Percentiles rank a stretch among this genome's conserved stretches.
Evolutionary conservation across 2,113 vertebrate genomes (phyloP).

Genomic region (Oxyura jamaicensis): DNA sequence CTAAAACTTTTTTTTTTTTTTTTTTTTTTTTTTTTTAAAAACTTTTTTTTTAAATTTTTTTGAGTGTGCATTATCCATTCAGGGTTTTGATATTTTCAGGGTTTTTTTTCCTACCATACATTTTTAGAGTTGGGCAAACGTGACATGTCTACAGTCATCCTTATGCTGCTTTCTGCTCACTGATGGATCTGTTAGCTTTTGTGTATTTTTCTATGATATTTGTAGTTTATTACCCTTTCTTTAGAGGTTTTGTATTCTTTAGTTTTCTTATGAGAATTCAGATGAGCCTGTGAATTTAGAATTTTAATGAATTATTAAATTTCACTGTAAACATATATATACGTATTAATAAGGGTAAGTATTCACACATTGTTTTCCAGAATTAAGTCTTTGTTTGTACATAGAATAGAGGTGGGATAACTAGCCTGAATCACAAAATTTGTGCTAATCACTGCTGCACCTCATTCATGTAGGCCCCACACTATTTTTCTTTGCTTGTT

Average conservation of each 20-base stretch:
- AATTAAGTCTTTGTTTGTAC: background rate
- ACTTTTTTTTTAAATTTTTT: background rate
- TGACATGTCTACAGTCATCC: background rate
- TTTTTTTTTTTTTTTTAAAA: background rate
- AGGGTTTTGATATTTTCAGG: background rate
- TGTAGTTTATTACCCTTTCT: background rate
- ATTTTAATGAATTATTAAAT: conserved; percentile 20
- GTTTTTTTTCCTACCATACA: fast-evolving
- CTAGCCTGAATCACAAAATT: background rate
- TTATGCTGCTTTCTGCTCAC: background rate
- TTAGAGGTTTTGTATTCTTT: background rate
- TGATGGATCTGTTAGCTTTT: background rate
- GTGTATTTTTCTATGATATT: background rate
- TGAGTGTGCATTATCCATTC: background rate
- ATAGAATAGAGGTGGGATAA: background rate
- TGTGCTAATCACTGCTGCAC: background rate
- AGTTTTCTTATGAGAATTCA: background rate
- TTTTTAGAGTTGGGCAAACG: background rate
- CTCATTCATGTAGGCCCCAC: background rate
- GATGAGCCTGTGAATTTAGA: background rate
- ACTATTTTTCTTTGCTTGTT: background rate
- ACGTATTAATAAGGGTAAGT: background rate
- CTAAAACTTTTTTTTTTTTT: background rate
- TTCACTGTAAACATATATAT: background rate
- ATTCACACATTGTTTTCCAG: background rate